Percentiles rank a stretch among this genome's conserved stretches.
Evolutionary conservation across 1,140 invertebrate genomes (phyloP).

Genomic region (Hylyphantes graminicola): DNA sequence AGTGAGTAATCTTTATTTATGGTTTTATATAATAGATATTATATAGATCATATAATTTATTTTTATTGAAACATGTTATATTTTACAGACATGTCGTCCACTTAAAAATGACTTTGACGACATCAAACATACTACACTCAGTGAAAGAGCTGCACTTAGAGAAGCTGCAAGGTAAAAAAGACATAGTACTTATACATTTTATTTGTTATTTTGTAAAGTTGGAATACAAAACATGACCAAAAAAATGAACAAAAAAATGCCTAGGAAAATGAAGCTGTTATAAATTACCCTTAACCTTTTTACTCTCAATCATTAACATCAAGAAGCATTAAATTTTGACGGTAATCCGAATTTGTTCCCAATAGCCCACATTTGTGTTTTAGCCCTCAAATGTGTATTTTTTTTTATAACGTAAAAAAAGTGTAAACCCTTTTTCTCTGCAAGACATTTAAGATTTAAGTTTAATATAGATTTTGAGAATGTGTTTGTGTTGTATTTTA

Average conservation of each 20-base stretch:
- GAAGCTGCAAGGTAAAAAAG: constrained; percentile 79
- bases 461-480: no score
- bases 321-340: no score
- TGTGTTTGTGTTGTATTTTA: no score
- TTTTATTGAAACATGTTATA: not conserved
- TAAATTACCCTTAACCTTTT: not conserved
- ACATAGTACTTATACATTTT: not conserved
- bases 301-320: no score
- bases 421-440: no score
- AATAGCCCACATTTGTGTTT: no score
- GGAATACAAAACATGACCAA: not conserved
- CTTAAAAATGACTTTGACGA: constrained; percentile 94
- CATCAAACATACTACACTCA: constrained; percentile 96
- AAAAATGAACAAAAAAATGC: not conserved
- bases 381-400: no score
- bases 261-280: not conserved
- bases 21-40: not conserved
- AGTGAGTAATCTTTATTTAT: constrained; percentile 72
- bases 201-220: not conserved
- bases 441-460: no score
- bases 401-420: no score
- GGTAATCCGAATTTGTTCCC: no score
- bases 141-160: constrained; percentile 89
- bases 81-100: constrained; percentile 75
- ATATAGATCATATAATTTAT: not conserved